Evolutionary conservation across 2,888 invertebrate species (phyloP), one percentile per base, ranked within the genome.

Genomic region (Euzetes globulus): DNA sequence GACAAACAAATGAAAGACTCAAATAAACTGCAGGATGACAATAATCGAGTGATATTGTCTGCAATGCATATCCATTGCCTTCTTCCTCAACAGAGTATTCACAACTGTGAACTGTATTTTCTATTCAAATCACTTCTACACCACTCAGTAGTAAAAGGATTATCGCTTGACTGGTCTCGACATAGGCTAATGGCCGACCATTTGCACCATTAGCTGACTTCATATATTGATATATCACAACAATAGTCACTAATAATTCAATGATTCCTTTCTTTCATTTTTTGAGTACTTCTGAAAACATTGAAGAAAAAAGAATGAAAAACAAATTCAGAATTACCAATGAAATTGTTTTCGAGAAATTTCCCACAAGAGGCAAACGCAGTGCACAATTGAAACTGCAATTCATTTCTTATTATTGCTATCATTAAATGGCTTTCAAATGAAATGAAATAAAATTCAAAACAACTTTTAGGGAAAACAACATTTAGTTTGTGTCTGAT

Each of bases 171-270:
- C 41, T 70, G 70, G 7, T 70, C 70, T 19, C 17, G 45, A 45
- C 70, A 41, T n/a, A 70, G 47, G 70, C 7, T 25, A 70, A 68
- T 68, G 68, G 68, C 68, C 68, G 68, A 68, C 68, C 41, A 68
- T 22, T 68, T 22, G 45, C 68, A 68, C 68, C 33, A 60, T 60
- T 60, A 60, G 60, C n/a, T 41, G 4, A 29, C 33, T 33, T 65
- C 63, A 27, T n/a, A 65, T 55, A 25, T 6, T 65, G 37, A 65
- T n/a, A 65, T 19, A 65, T 37, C 37, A 65, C 6, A 65, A 65
- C 63, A 65, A 17, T 58, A 58, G 11, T 52, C 3, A 55, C 22
- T 9, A 9, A 41, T 41, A 41, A 41, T 41, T 5, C 4, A 55
- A 6, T 25, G 22, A 55, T 55, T 55, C 55, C 6, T 55, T 41